Percentiles rank a stretch among this genome's conserved stretches.
Evolutionary conservation across 2,797 vertebrate species (phyloP).

Genomic region (Muscicapa comitata): DNA sequence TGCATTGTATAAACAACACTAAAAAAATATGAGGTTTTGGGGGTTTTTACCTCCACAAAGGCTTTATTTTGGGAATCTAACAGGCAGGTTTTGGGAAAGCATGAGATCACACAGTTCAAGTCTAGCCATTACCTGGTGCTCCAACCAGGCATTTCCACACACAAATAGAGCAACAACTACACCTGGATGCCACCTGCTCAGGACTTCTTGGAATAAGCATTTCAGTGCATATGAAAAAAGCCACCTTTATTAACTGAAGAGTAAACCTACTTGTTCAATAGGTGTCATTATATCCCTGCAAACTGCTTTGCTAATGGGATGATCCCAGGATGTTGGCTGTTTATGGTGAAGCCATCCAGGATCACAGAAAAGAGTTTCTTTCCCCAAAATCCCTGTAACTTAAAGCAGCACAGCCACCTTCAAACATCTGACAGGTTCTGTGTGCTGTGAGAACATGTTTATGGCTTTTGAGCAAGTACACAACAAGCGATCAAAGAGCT

Average conservation of each 20-base stretch:
- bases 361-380: neutral
- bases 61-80: neutral
- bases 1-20: neutral
- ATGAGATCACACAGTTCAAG: neutral
- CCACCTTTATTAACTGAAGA: neutral
- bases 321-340: neutral
- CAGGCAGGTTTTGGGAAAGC: neutral
- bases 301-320: neutral
- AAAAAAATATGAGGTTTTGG: rapidly evolving
- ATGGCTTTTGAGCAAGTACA: rapidly evolving
- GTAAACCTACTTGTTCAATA: neutral
- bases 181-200: neutral
- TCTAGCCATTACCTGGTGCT: rapidly evolving
- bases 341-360: rapidly evolving
- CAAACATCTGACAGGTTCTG: rapidly evolving
- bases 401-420: neutral
- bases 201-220: neutral
- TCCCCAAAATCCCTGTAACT: neutral
- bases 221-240: neutral
- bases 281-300: neutral
- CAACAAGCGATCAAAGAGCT: neutral
- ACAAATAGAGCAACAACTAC: neutral
- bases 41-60: neutral
- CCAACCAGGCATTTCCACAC: neutral
- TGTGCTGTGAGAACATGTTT: rapidly evolving